These are phyloP conservation scores for Encarsia formosa DNA, from an alignment of 2,888 invertebrate species.

Conservation along the genomic window DNA sequence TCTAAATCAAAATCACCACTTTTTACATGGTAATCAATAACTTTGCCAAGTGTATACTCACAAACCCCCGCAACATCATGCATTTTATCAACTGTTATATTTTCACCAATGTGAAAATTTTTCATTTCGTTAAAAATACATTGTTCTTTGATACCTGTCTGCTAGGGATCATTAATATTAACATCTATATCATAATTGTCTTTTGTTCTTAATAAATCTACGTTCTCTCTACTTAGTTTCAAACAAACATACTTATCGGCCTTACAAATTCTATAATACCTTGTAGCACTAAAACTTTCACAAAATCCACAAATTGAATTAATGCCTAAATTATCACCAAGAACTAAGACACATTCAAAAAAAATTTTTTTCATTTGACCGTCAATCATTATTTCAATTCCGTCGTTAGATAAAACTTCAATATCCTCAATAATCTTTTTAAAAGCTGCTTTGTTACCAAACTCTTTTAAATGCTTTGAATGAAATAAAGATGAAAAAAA, in stretches of 20 bases:
- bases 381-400: neutral
- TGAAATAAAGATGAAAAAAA: neutral
- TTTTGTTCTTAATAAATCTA: neutral
- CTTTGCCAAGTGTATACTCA: slow-evolving; percentile 5
- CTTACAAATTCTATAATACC: neutral
- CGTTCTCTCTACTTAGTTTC: slow-evolving; percentile 10
- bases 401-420: neutral
- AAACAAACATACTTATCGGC: slow-evolving; percentile 6
- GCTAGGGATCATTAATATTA: slow-evolving; percentile 13
- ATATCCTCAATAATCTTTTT: neutral
- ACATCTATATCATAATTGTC: neutral
- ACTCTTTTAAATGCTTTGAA: neutral
- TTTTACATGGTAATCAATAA: slow-evolving; percentile 7
- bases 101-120: slow-evolving; percentile 21
- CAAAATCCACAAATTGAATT: neutral
- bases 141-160: slow-evolving; percentile 19
- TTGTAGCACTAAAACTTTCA: neutral
- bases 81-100: slow-evolving; percentile 18
- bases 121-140: slow-evolving; percentile 20
- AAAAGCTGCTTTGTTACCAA: neutral
- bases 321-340: neutral
- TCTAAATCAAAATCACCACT: slow-evolving; percentile 8
- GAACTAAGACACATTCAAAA: neutral
- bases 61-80: slow-evolving; percentile 16
- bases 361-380: neutral